These are phyloP conservation scores for Cephus sareptanus DNA, from an alignment of 2,888 invertebrate species.

Conservation along the genomic window DNA sequence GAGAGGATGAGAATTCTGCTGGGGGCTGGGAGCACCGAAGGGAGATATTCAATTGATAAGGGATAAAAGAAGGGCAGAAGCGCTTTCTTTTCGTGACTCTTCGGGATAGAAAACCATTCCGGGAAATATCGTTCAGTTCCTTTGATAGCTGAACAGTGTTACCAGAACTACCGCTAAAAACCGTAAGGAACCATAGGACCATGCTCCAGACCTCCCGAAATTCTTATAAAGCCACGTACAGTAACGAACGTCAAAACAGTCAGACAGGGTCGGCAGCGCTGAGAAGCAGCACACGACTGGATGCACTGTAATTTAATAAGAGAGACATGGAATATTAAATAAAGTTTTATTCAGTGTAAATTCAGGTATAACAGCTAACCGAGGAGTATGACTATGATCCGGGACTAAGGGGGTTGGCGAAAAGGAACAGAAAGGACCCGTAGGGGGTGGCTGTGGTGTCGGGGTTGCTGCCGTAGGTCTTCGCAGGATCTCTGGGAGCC, in stretches of 20 bases:
- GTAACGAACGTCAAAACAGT: not conserved
- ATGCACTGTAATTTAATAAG: not conserved
- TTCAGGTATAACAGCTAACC: not conserved
- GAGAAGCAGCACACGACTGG: not conserved
- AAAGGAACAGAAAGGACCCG: not conserved
- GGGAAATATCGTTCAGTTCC: not conserved
- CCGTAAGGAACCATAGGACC: too few relatives aligned
- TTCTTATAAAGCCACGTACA: not conserved
- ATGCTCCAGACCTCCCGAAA: not conserved
- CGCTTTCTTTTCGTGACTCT: not conserved
- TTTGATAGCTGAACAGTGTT: not conserved
- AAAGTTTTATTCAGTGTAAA: not conserved
- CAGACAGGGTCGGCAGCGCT: not conserved
- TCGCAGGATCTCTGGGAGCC: constrained; percentile 54
- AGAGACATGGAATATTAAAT: not conserved
- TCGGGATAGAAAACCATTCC: not conserved
- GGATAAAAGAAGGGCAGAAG: constrained; percentile 45
- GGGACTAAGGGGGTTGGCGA: not conserved
- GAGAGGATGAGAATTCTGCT: constrained; percentile 43
- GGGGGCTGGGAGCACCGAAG: constrained; percentile 36
- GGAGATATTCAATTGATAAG: constrained; percentile 57
- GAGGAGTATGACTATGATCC: not conserved
- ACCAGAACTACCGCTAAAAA: too few relatives aligned
- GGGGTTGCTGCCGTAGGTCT: constrained; percentile 28
- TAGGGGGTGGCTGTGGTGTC: constrained; percentile 22